Evolutionary conservation across 1,140 invertebrate species (phyloP).

Genomic region (Ips typographus): DNA sequence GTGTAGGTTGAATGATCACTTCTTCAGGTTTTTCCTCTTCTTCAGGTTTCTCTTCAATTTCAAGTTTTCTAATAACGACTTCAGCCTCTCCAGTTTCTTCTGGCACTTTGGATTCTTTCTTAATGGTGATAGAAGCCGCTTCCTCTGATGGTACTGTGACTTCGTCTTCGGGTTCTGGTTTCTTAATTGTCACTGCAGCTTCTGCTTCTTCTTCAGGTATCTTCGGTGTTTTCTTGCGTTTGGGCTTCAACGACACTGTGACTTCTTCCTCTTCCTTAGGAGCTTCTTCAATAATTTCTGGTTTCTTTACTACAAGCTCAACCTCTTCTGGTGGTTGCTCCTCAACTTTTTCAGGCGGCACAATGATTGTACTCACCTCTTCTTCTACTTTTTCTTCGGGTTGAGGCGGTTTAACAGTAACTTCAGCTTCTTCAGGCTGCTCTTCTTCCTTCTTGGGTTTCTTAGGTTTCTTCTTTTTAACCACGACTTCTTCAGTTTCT

Average conservation of each 20-base stretch:
- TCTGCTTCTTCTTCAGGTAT: constrained; percentile 8
- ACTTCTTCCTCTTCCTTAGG: constrained; percentile 7
- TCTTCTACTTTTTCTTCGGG: constrained; percentile 39
- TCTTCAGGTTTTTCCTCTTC: constrained; percentile 37
- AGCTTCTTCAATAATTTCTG: constrained; percentile 7
- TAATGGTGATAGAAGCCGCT: constrained; percentile 33
- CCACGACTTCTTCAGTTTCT: constrained; percentile 35
- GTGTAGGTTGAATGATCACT: constrained; percentile 39
- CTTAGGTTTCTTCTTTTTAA: constrained; percentile 33
- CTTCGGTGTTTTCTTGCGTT: constrained; percentile 47
- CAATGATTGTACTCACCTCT: constrained; percentile 34
- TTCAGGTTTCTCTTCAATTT: constrained; percentile 12
- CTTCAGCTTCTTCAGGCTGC: constrained; percentile 26
- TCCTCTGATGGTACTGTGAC: constrained; percentile 59
- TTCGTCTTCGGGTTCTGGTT: constrained; percentile 63
- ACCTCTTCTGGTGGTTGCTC: constrained; percentile 23
- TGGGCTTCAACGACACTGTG: neutral
- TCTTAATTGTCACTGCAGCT: neutral
- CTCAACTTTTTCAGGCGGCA: constrained; percentile 44
- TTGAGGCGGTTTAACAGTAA: constrained; percentile 25
- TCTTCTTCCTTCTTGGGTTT: constrained; percentile 41
- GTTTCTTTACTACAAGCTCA: constrained; percentile 37
- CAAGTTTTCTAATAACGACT: constrained; percentile 44
- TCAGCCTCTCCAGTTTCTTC: constrained; percentile 33
- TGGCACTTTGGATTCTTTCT: constrained; percentile 22